phyloP scores from a whole-genome alignment of 2,797 vertebrate species.

The Xenopus petersii region DNA sequence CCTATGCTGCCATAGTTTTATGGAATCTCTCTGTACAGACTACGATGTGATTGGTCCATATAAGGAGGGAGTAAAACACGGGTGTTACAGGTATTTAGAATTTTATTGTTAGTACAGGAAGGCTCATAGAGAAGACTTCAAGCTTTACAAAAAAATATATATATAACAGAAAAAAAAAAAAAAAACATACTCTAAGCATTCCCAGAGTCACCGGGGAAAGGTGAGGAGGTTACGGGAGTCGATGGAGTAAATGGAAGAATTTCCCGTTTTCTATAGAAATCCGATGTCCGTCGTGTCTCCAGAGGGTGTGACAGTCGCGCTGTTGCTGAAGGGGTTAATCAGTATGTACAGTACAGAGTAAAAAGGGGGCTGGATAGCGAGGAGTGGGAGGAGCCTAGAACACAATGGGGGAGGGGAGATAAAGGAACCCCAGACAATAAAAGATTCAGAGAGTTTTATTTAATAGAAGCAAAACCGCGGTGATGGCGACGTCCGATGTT shows the following conservation, averaged over 20 bases:
- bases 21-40: too few relatives aligned
- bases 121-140: conserved; percentile 75
- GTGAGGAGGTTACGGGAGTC: conserved; percentile 37
- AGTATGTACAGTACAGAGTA: conserved; percentile 26
- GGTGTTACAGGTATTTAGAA: conserved; percentile 21
- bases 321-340: neutral
- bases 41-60: too few relatives aligned
- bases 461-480: conserved; percentile 54
- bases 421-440: conserved; percentile 64
- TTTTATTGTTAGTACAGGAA: conserved; percentile 68
- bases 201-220: conserved; percentile 63
- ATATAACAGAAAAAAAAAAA: conserved; percentile 55
- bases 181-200: conserved; percentile 58
- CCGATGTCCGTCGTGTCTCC: conserved; percentile 4
- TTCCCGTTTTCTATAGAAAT: conserved; percentile 4
- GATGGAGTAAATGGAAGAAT: conserved; percentile 1
- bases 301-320: neutral
- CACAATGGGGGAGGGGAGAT: conserved; percentile 52
- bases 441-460: conserved; percentile 71
- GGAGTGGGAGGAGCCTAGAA: neutral
- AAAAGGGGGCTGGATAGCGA: neutral
- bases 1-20: too few relatives aligned
- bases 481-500: conserved; percentile 44
- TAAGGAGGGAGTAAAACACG: neutral
- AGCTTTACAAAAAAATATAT: conserved; percentile 72